phyloP scores from a whole-genome alignment of 2,888 invertebrate species.

The Tribolium freemani region DNA sequence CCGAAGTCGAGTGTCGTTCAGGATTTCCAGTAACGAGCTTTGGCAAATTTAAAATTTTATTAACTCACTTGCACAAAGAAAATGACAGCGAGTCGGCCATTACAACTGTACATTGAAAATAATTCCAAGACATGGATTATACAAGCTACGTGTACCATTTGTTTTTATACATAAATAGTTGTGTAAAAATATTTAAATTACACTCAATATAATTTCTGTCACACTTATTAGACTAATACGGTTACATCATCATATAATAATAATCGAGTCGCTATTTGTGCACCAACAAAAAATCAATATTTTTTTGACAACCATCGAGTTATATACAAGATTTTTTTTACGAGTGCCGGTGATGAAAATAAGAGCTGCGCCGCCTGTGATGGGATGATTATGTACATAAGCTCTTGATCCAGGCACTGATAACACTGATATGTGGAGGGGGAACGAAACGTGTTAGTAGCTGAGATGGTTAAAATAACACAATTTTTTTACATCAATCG shows the following conservation, averaged over 20 bases:
- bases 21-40: no score
- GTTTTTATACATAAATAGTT: conserved; percentile 57
- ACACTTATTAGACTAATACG: conserved; percentile 51
- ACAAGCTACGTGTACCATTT: conserved; percentile 45
- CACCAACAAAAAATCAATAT: not conserved
- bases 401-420: conserved; percentile 41
- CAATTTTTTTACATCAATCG: conserved; percentile 51
- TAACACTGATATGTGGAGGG: conserved; percentile 39
- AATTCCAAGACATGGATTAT: conserved; percentile 28
- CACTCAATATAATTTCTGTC: conserved; percentile 52
- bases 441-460: conserved; percentile 32
- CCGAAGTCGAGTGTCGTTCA: no score
- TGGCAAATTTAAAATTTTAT: conserved; percentile 41
- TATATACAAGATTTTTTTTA: not conserved
- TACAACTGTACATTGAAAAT: conserved; percentile 42
- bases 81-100: conserved; percentile 50
- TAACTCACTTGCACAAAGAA: conserved; percentile 56
- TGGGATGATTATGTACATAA: conserved; percentile 14
- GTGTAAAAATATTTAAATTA: conserved; percentile 60
- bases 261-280: not conserved
- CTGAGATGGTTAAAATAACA: conserved; percentile 42
- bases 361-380: conserved; percentile 1
- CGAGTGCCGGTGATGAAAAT: not conserved
- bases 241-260: conserved; percentile 27
- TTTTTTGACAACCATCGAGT: conserved; percentile 11